Base-by-base conservation (phyloP, 2,797 vertebrate genomes). In the Gambusia yucatana region DNA sequence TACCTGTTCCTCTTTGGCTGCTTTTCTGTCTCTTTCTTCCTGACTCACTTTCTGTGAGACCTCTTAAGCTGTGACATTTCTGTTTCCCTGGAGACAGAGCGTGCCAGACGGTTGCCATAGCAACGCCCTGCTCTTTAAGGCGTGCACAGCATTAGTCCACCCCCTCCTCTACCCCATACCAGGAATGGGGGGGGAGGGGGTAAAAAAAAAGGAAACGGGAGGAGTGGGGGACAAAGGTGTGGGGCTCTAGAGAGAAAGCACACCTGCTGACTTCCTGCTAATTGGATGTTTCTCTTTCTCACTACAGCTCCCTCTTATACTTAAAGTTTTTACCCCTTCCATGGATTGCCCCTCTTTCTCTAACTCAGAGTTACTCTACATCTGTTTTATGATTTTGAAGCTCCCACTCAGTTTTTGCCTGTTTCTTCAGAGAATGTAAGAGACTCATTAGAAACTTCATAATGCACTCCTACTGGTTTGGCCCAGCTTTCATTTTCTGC, bases 11-110 rank as follows among this genome's bases (percentile, higher is more conserved):
- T 87, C 82, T 82, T 78, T 41, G 69, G 30, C 75, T 79, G 76
- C 80, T 74, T 87, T 55, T 84, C 83, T 76, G 61, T 85, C 59
- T 85, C 86, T 86, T 81, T 85, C 82, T 88, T 89, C 72, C 87
- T 89, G 83, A 82, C 91, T 88, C 76, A 82, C 90, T 93, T 91
- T 94, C 90, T 88, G 86, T 85, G 91, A 95, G 94, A 95, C 94
- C 93, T 94, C 96, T 96, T 93, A 88, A 91, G 94, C 95, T 95
- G 94, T 94, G 95, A 96, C 96, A 90, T 82, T 97, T 97, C 91
- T 47, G 95, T 97, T 96, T 97, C 96, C 97, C 96, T 96, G 96
- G 97, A 97, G 97, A 97, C 90, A 86, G 93, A 95, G 94, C 87
- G 78, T 88, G 94, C 94, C 94, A 96, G 96, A 93, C 86, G 87